phyloP scores from a whole-genome alignment of 1,140 invertebrate species.

The Trichoplusia ni region DNA sequence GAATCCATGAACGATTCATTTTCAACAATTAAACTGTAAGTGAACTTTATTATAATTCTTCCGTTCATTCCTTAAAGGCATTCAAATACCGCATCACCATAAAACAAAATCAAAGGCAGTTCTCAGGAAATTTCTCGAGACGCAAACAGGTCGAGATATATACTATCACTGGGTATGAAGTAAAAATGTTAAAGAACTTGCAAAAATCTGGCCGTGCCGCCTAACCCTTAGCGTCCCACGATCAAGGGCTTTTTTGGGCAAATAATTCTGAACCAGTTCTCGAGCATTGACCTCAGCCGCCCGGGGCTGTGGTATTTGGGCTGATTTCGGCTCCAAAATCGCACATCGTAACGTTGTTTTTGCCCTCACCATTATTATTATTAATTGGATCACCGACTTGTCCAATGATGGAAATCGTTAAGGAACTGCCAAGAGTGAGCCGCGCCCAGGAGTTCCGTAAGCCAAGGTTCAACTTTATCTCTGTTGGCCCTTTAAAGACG shows the following conservation, averaged over 20 bases:
- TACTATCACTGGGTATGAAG: conserved; percentile 16
- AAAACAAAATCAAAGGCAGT: conserved; percentile 15
- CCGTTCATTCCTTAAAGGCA: conserved; percentile 17
- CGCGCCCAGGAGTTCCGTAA: conserved; percentile 3
- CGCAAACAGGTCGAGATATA: not conserved
- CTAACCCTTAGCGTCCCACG: conserved; percentile 43
- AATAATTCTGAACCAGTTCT: conserved; percentile 68
- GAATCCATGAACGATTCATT: too few relatives aligned
- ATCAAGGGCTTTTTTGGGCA: conserved; percentile 63
- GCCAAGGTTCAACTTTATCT: too few relatives aligned
- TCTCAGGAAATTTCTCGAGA: not conserved
- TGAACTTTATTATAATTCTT: conserved; percentile 19
- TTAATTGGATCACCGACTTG: conserved; percentile 72
- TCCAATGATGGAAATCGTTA: conserved; percentile 58
- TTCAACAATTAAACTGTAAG: conserved; percentile 15
- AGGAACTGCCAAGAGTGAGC: conserved; percentile 23
- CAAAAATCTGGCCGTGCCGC: conserved; percentile 26
- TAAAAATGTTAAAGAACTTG: conserved; percentile 30
- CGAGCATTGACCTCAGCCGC: conserved; percentile 56
- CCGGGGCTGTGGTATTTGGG: conserved; percentile 57
- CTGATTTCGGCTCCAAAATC: conserved; percentile 69
- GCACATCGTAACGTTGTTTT: conserved; percentile 71
- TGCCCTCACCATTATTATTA: conserved; percentile 67
- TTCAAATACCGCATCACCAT: conserved; percentile 24
- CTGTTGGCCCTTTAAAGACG: too few relatives aligned